phyloP scores from a whole-genome alignment of 2,113 vertebrate species.

The Phylloscopus trochiloides region DNA sequence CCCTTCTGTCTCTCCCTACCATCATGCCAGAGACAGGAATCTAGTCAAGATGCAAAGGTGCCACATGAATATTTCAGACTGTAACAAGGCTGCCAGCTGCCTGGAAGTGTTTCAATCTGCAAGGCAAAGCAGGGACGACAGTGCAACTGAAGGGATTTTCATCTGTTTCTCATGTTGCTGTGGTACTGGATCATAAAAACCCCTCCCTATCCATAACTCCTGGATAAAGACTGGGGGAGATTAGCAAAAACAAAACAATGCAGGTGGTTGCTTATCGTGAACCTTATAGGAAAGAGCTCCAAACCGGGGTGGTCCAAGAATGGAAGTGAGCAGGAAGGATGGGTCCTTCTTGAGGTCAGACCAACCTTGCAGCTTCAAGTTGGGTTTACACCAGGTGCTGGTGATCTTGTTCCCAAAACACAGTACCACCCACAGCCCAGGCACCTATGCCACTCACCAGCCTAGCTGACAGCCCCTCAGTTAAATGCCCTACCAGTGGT shows the following conservation, averaged over 20 bases:
- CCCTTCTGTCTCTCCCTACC: not conserved
- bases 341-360: not conserved
- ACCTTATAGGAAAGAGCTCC: not conserved
- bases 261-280: fast-evolving
- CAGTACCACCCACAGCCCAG: not conserved
- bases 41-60: not conserved
- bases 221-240: not conserved
- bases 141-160: not conserved
- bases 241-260: not conserved
- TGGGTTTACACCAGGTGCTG: fast-evolving
- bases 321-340: not conserved
- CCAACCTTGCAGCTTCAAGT: not conserved
- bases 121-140: not conserved
- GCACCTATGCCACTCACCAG: not conserved
- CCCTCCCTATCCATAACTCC: not conserved
- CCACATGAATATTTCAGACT: not conserved
- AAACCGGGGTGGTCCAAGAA: fast-evolving
- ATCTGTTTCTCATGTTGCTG: not conserved
- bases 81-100: not conserved
- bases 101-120: not conserved
- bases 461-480: not conserved
- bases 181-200: not conserved
- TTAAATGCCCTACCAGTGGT: not conserved
- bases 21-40: not conserved
- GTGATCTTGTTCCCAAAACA: fast-evolving